Evolutionary conservation across 92 coral and sea anemone species (phyloP).

Genomic region (Virgularia gustaviana): DNA sequence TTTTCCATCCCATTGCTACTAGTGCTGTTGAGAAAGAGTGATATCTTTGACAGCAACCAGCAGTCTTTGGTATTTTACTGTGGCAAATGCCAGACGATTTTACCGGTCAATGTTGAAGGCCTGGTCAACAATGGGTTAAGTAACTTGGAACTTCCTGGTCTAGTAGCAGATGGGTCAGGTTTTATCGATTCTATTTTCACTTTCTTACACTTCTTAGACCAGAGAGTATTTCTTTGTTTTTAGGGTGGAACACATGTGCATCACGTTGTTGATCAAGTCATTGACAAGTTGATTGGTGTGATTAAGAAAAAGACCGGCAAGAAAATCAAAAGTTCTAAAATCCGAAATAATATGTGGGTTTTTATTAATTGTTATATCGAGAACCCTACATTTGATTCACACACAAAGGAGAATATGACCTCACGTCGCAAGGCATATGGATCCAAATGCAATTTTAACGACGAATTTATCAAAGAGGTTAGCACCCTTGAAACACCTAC

Average conservation of each 20-base stretch:
- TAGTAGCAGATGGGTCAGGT: no score
- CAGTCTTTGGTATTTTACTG: no score
- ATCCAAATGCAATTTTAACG: slow-evolving; percentile 70
- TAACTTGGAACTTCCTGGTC: no score
- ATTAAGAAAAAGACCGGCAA: slow-evolving; percentile 75
- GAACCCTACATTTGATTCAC: slow-evolving; percentile 88
- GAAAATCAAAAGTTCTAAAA: slow-evolving; percentile 75
- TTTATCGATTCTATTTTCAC: no score
- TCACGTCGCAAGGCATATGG: slow-evolving; percentile 84
- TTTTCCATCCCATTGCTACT: no score
- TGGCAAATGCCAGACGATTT: no score
- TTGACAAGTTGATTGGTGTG: slow-evolving; percentile 67
- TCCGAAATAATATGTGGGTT: slow-evolving; percentile 80
- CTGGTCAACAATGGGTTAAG: no score
- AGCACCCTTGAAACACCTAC: no score
- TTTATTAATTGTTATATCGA: slow-evolving; percentile 80
- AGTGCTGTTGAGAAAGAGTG: no score
- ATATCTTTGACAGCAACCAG: no score
- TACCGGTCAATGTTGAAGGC: no score
- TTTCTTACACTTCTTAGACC: no score
- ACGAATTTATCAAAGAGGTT: slow-evolving; percentile 77
- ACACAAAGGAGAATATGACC: slow-evolving; percentile 91
- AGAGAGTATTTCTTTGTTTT: neutral
- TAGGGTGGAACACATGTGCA: slow-evolving; percentile 94
- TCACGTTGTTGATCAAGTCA: slow-evolving; percentile 80